Conservation (phyloP, 2,797 vertebrate species). For the Aythya fuligula region DNA sequence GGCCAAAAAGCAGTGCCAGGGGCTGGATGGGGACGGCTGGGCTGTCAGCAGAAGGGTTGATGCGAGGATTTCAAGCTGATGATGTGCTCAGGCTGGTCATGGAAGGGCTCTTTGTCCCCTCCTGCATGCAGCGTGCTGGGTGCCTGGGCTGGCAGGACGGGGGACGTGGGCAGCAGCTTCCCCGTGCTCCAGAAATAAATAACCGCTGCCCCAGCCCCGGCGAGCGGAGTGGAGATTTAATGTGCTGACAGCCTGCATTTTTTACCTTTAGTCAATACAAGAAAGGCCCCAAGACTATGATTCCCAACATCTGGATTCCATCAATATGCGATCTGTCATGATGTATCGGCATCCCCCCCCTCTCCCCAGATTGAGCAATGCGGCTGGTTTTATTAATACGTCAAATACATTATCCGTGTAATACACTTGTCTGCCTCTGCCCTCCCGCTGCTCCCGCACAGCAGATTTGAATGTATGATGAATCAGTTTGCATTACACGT, state of each 20-base stretch:
- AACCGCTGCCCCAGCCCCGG: slow-evolving; percentile 13
- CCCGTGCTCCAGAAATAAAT: slow-evolving; percentile 63
- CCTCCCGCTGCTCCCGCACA: slow-evolving; percentile 79
- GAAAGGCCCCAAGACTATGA: slow-evolving; percentile 85
- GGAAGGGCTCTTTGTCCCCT: neutral
- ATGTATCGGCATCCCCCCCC: slow-evolving; percentile 84
- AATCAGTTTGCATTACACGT: slow-evolving; percentile 86
- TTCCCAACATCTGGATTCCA: slow-evolving; percentile 88
- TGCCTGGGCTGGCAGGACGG: neutral
- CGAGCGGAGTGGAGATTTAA: slow-evolving; percentile 70
- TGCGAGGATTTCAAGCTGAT: neutral
- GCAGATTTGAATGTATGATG: slow-evolving; percentile 85
- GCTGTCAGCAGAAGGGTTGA: neutral
- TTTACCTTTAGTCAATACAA: slow-evolving; percentile 85
- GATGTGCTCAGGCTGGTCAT: fast-evolving
- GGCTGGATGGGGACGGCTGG: neutral
- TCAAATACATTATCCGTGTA: slow-evolving; percentile 89
- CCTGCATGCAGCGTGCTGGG: neutral
- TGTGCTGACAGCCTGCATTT: slow-evolving; percentile 83
- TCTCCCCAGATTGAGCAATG: slow-evolving; percentile 79
- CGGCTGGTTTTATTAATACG: slow-evolving; percentile 87
- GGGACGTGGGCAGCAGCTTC: neutral
- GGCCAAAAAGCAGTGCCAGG: neutral
- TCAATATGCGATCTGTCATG: slow-evolving; percentile 89
- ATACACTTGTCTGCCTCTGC: slow-evolving; percentile 86